Percentiles rank a stretch among this genome's conserved stretches.
phyloP scores from a whole-genome alignment of 2,888 invertebrate species.

The Esperia sulphurella region DNA sequence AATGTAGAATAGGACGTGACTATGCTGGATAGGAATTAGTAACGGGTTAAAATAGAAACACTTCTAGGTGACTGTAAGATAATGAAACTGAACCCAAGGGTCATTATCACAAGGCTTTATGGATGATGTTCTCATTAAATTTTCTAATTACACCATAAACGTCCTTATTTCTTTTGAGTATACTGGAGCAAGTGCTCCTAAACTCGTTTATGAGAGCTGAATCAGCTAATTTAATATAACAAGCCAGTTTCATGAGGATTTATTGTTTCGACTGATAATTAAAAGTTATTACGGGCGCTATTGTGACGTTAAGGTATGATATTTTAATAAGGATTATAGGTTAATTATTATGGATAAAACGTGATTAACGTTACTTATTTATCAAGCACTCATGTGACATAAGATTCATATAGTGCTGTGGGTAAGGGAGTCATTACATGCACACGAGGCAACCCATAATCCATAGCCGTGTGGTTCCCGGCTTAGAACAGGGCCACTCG shows the following conservation, averaged over 20 bases:
- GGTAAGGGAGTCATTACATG: no score
- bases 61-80: neutral
- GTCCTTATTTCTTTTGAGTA: neutral
- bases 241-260: neutral
- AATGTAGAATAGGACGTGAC: no score
- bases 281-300: neutral
- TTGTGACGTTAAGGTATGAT: slow-evolving; percentile 5
- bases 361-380: no score
- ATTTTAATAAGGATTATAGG: neutral
- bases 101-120: neutral
- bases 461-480: no score
- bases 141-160: no score
- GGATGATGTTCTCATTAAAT: no score
- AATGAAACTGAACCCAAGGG: neutral
- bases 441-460: no score
- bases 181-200: neutral
- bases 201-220: neutral
- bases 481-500: no score
- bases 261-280: neutral
- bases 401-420: no score
- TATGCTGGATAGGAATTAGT: no score
- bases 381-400: no score
- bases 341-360: neutral
- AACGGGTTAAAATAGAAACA: neutral
- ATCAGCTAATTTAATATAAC: neutral